Evolutionary conservation across 1,140 invertebrate species (phyloP), one percentile per base, ranked within the genome.

Genomic region (Drosophila nigrodunni): DNA sequence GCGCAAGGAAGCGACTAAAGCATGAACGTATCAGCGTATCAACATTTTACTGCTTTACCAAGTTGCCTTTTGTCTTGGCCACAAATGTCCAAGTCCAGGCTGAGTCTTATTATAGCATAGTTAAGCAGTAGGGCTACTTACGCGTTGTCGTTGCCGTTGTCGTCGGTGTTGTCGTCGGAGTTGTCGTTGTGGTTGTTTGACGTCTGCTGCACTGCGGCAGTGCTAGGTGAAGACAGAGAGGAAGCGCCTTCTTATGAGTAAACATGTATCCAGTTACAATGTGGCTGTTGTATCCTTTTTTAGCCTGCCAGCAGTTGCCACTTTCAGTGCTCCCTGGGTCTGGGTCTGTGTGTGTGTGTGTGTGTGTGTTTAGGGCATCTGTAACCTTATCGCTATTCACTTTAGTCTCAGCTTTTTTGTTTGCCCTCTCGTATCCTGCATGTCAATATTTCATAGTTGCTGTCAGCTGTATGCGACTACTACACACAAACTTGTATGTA

Each of bases 61-160:
- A 47, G 60, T 50, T 68, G 46, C 57, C 78, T 68, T 74, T 74
- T 79, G 75, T 78, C 80, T 69, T 83, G 59, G 67, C 18, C 73
- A 61, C 59, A 67, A 74, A 60, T 74, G 71, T 69, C 60, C 52
- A 59, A 47, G 82, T 68, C 80, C 77, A 73, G 61, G 71, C 67
- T 62, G 67, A 72, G 77, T 87, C 83, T 87, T 87, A 87, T 87
- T 88, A 87, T 88, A 87, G 83, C 89, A 87, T 87, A 87, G 83
- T 74, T 87, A 88, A 88, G 80, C 77, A 85, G 72, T 43, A 46
- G 41, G 39, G 79, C 79, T 89, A 89, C 85, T 90, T 89, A 89
- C 85, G 59, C 52, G 47, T 66, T 69, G 58, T 18, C 49, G 49
- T 61, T 71, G 37, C 71, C 54, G 74, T 52, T 70, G 37, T 62